A percentile compares a stretch with the other conserved stretches of the same genome.
Conservation (phyloP, 2,797 vertebrate genomes). For the Ara ararauna region DNA sequence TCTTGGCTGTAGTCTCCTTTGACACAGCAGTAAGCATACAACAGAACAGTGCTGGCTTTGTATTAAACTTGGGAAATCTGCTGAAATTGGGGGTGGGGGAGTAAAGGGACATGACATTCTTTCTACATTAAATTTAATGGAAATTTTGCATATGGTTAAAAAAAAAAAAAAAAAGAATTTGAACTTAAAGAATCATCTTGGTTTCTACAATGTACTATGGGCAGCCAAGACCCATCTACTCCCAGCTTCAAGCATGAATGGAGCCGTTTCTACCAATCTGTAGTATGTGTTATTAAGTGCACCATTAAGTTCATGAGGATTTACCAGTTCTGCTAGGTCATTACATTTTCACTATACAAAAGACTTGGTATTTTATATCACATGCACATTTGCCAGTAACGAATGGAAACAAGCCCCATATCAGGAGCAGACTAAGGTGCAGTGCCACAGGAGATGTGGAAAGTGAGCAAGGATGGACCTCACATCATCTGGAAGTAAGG, state of each 20-base stretch:
- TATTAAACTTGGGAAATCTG: not conserved
- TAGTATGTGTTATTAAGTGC: not conserved
- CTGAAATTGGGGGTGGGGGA: accelerated
- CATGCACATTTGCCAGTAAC: not conserved
- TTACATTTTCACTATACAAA: not conserved
- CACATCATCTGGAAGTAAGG: not conserved
- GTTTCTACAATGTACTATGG: not conserved
- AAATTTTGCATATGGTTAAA: not conserved
- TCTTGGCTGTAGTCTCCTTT: constrained; percentile 4
- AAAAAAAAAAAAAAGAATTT: not conserved
- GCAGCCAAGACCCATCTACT: not conserved
- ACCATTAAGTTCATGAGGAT: not conserved
- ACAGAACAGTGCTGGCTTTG: not conserved
- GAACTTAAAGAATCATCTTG: not conserved
- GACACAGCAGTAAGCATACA: not conserved
- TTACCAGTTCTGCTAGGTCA: not conserved
- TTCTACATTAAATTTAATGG: not conserved
- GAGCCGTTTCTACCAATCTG: not conserved
- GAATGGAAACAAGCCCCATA: not conserved
- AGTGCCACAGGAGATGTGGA: not conserved
- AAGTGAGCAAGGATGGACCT: not conserved
- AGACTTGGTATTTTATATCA: not conserved
- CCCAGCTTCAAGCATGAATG: accelerated
- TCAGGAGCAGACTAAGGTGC: not conserved
- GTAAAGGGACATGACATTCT: not conserved